phyloP scores from a whole-genome alignment of 2,888 invertebrate species.

The Dolichomitus sp. region DNA sequence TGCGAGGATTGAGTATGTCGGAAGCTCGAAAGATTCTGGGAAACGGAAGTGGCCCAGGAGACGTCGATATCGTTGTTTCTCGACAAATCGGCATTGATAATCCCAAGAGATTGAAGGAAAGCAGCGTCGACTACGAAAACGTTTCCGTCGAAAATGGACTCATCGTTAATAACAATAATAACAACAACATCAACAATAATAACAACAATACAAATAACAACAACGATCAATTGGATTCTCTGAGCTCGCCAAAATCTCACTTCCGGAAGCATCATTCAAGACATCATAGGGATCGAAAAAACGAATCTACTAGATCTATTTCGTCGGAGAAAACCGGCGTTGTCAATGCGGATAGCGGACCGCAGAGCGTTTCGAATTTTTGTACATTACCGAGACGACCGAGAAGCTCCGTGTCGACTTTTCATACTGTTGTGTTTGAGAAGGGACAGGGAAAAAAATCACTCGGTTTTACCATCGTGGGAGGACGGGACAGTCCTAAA shows the following conservation, averaged over 20 bases:
- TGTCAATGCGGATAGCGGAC: constrained; percentile 63
- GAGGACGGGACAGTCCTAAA: constrained; percentile 94
- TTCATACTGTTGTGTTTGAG: constrained; percentile 91
- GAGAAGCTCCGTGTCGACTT: constrained; percentile 90
- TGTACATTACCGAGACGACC: constrained; percentile 92
- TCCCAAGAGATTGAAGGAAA: constrained; percentile 88
- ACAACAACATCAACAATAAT: constrained; percentile 26
- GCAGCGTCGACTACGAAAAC: constrained; percentile 91
- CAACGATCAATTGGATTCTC: constrained; percentile 5
- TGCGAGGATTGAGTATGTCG: constrained; percentile 90
- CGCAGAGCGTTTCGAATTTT: constrained; percentile 88
- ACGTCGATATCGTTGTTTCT: constrained; percentile 90
- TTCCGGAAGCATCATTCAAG: constrained; percentile 81
- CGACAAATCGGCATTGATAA: constrained; percentile 85
- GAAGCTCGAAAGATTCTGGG: constrained; percentile 90
- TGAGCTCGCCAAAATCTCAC: constrained; percentile 85
- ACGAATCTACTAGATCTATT: constrained; percentile 77
- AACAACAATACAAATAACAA: constrained; percentile 13
- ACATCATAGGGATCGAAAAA: constrained; percentile 75
- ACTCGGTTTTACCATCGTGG: constrained; percentile 96
- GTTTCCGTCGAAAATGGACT: constrained; percentile 86
- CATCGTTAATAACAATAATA: constrained; percentile 79
- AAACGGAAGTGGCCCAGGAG: constrained; percentile 87
- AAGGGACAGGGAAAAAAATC: constrained; percentile 95
- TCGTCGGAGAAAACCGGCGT: constrained; percentile 76